Base-by-base conservation (phyloP, 2,888 invertebrate genomes). In the Prosopocoilus inquinatus region DNA sequence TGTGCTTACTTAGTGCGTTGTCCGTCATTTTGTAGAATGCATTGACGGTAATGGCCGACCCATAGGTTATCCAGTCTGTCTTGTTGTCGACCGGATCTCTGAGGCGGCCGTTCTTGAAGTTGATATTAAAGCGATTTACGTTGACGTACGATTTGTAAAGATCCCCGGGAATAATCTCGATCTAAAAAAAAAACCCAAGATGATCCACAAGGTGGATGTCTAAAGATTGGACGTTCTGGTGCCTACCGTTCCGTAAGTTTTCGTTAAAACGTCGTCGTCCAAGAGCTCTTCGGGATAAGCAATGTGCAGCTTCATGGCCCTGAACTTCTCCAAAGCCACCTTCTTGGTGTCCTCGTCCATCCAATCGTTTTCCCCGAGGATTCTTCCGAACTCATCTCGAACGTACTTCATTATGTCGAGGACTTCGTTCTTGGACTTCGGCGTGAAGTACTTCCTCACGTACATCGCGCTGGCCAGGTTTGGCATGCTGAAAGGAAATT, bases 381-480 rank as follows among this genome's bases (percentile, higher is more conserved):
- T 60, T 2, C 67, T 49, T 41, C 61, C 57, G 33, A 68, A 49
- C 35, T 66, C 63, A 13, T 50, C 50, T 49, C 59, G 47, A 12
- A 70, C 57, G 28, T 61, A 58, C 11, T 63, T 57, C 5, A 69
- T 58, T 46, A 70, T 65, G 39, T 61, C 58, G 47, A 58, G 58
- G 11, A 68, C 56, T 9, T 63, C 36, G 11, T 50, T 50, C 11
- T 55, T 46, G 16, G 62, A 56, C 9, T 58, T 51, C 43, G 58
- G 57, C 12, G 60, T 35, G 4, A 61, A 43, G 45, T 64, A 60
- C 70, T 88, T 87, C 53, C 87, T 82, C 3, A 92, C 90, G 75
- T 92, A 93, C 9, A 91, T 80, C 1, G 91, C 20, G 20, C 20
- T 28, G 5, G 20, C 20, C 7, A 28, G 20, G 20, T 28, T 28